These are phyloP conservation scores for Drosophila paramelanica DNA, from an alignment of 2,888 invertebrate species.

Conservation along the genomic window DNA sequence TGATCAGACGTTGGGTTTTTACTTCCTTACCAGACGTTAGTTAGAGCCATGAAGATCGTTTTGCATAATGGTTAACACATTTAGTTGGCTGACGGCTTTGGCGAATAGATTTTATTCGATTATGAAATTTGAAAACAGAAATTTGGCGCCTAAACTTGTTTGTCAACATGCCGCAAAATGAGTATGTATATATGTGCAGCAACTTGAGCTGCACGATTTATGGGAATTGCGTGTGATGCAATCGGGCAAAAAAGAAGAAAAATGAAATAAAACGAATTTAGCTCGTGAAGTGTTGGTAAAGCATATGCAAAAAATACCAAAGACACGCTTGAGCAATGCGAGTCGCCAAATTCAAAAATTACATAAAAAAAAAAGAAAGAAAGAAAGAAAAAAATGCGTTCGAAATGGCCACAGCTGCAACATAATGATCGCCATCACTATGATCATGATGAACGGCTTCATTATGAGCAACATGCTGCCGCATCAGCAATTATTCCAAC, in stretches of 20 bases:
- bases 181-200: constrained; percentile 6
- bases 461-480: constrained; percentile 28
- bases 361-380: constrained; percentile 44
- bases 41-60: constrained; percentile 35
- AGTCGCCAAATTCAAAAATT: constrained; percentile 33
- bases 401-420: constrained; percentile 35
- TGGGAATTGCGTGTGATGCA: constrained; percentile 43
- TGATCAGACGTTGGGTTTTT: constrained; percentile 44
- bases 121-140: constrained; percentile 62
- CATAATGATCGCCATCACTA: constrained; percentile 15
- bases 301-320: constrained; percentile 37
- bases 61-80: constrained; percentile 74
- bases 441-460: constrained; percentile 12
- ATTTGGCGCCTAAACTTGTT: constrained; percentile 62
- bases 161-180: constrained; percentile 42
- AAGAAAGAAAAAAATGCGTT: constrained; percentile 11
- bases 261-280: background rate
- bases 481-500: constrained; percentile 62
- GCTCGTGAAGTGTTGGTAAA: constrained; percentile 32
- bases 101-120: constrained; percentile 47
- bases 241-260: constrained; percentile 11
- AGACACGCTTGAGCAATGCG: constrained; percentile 20
- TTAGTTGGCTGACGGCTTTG: constrained; percentile 10
- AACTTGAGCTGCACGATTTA: constrained; percentile 34
- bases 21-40: constrained; percentile 42